Evolutionary conservation across 2,113 vertebrate species (phyloP).

Genomic region (Genyomyrus donnyi): DNA sequence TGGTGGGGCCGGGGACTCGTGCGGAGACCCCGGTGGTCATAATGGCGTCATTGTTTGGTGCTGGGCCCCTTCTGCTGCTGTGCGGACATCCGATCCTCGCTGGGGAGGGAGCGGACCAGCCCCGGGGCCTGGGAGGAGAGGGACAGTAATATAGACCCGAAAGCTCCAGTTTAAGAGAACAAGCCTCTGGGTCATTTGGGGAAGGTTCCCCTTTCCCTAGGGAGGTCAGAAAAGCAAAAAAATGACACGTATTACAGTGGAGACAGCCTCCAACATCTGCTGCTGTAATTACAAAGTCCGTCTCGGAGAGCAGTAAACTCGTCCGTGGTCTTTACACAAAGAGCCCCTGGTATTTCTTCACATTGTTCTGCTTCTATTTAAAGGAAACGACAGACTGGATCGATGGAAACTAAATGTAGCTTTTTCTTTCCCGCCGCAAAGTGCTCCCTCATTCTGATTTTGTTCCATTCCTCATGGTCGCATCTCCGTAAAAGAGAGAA

Average conservation of each 20-base stretch:
- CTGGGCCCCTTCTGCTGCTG: not conserved
- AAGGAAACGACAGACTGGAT: conserved; percentile 6
- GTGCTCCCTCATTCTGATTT: not conserved
- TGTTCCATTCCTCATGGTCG: not conserved
- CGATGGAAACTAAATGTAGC: not conserved
- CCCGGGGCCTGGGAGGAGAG: conserved; percentile 6
- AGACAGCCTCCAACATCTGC: conserved; percentile 19
- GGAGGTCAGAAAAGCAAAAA: not conserved
- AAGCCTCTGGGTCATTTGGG: conserved; percentile 6
- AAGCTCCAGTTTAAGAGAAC: not conserved
- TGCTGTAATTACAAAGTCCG: conserved; percentile 6
- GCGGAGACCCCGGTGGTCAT: not conserved
- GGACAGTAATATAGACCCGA: not conserved
- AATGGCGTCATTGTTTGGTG: conserved; percentile 8
- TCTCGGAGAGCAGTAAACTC: not conserved
- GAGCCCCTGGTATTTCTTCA: not conserved
- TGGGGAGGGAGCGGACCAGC: not conserved
- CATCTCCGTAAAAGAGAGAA: not conserved
- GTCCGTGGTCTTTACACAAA: not conserved
- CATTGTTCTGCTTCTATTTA: conserved; percentile 6
- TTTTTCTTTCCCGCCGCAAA: not conserved
- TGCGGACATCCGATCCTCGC: conserved; percentile 3
- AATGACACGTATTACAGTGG: conserved; percentile 17
- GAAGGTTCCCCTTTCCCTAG: conserved; percentile 6
- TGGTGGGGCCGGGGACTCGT: not conserved